Base-by-base conservation (phyloP, 1,140 invertebrate genomes). In the Apolygus lucorum region DNA sequence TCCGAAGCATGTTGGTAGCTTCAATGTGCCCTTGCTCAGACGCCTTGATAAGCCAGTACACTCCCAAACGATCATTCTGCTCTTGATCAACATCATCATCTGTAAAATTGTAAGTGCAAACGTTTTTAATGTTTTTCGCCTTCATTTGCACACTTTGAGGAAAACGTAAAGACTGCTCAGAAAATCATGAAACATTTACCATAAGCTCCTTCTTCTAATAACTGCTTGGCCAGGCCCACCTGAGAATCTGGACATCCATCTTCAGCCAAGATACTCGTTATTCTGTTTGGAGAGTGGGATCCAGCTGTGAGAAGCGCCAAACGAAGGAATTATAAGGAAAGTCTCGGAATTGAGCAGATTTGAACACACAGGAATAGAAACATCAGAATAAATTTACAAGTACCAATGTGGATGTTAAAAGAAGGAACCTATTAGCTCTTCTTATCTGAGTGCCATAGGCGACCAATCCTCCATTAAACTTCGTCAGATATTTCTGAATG, bases 21-120 rank as follows among this genome's bases (percentile, higher is more conserved):
- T 93, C 90, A 71, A 87, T 83, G 77, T 94, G 92, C 1, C 92
- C 93, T 78, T 95, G 91, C 75, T 93, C 89, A 0, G 92, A 93
- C 0, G 93, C 91, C 79, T 89, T 89, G 17, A 93, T 88, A 2
- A 96, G 77, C 93, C 93, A 96, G 75, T 91, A 88, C 49, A 96
- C 85, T 0, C 91, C 93, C 69, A 85, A 74, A 49, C 83, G 78
- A 8, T 83, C 84, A 79, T 89, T 89, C 75, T 87, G 84, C 73
- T 82, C 82, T 73, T 81, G 82, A 63, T 86, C 83, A 29, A 79
- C 77, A 21, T 83, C 81, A 62, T 79, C 74, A 75, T 84, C 84
- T 85, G 42, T 8, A 72, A 68, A 70, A 28, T 17, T n/a, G 29
- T 13, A 59, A 13, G 54, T 49, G 34, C 8, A 17, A 49, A 49